Percentiles rank a stretch among this genome's conserved stretches.
Conservation (phyloP, 1,140 invertebrate genomes). For the Bursaphelenchus mucronatus region DNA sequence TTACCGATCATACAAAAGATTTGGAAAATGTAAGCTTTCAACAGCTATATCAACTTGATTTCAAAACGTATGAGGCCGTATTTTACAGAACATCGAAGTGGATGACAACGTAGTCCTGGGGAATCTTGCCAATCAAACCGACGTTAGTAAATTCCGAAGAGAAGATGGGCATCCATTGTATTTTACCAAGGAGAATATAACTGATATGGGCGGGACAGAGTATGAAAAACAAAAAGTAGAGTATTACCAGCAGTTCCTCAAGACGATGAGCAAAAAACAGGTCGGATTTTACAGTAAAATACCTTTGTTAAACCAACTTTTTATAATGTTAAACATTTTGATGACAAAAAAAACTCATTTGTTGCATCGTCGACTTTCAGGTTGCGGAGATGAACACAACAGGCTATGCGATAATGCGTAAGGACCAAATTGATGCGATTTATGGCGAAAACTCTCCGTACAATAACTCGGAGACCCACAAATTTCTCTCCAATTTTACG, state of each 20-base stretch:
- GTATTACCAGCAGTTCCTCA: slow-evolving; percentile 30
- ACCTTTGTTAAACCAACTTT: too few species aligned
- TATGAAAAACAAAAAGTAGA: slow-evolving; percentile 40
- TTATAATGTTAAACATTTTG: too few species aligned
- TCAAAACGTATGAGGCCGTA: neutral
- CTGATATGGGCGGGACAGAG: slow-evolving; percentile 31
- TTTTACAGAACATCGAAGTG: neutral
- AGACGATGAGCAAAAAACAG: slow-evolving; percentile 37
- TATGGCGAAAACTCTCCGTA: slow-evolving; percentile 36
- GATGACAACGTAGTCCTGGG: neutral
- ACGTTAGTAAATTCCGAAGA: slow-evolving; percentile 5
- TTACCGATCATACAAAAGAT: slow-evolving; percentile 32
- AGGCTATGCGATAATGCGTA: slow-evolving; percentile 26
- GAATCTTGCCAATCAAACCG: slow-evolving; percentile 12
- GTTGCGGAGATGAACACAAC: slow-evolving; percentile 36
- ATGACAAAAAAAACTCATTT: neutral
- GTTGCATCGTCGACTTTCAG: too few species aligned
- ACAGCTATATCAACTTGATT: neutral
- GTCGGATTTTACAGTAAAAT: slow-evolving; percentile 12
- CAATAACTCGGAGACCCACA: slow-evolving; percentile 38
- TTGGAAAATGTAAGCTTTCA: slow-evolving; percentile 13
- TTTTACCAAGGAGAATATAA: slow-evolving; percentile 45
- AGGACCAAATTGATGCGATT: slow-evolving; percentile 27
- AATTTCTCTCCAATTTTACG: slow-evolving; percentile 22
- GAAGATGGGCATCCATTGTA: slow-evolving; percentile 38